Evolutionary conservation across 53 echinoderm and acorn worm genomes (phyloP), one percentile per base, ranked within the genome.

Genomic region (Patiria pectinifera): DNA sequence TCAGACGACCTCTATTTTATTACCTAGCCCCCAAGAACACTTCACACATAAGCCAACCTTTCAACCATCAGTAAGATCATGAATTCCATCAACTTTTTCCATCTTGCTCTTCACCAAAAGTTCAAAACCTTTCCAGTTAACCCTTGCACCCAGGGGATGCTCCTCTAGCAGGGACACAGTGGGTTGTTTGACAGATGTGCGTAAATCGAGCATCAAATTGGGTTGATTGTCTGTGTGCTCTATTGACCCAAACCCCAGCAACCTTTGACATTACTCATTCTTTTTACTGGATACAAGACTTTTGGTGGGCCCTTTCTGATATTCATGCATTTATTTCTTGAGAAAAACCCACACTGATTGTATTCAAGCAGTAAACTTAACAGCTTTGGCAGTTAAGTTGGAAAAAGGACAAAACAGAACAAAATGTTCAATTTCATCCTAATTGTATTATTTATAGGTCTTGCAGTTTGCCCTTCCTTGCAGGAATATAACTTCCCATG

Each of bases 211-310:
- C 82, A 45, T 23, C 25, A 72, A 86, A 86, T 86, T 86, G 86
- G 75, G 75, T 49, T 81, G 90, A 90, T 90, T 90, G 81, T 90
- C 45, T 48, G 21, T 4, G 14, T n/a, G 19, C 81, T 80, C 66
- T 62, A 23, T 63, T 63, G 80, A 69, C 90, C 45, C 4, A 23
- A 14, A 80, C 90, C n/a, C 48, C 35, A 35, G 81, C 48, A 22
- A 90, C 90, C 90, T 90, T 44, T 90, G 25, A 81, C 90, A 63
- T 80, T 10, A 26, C 18, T 66, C 35, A 35, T 49, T 25, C 25
- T 74, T 78, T n/a, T 19, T 3, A 47, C 13, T 47, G 46, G 4
- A 45, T 45, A 45, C 80, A 53, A 53, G 8, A 5, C 53, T 53
- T 53, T 53, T 53, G 53, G 53, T 53, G 53, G 35, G 53, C 53